A percentile compares a stretch with the other conserved stretches of the same genome.
These are phyloP conservation scores for Crepidodera aurea DNA, from an alignment of 2,888 invertebrate species.

Conservation along the genomic window DNA sequence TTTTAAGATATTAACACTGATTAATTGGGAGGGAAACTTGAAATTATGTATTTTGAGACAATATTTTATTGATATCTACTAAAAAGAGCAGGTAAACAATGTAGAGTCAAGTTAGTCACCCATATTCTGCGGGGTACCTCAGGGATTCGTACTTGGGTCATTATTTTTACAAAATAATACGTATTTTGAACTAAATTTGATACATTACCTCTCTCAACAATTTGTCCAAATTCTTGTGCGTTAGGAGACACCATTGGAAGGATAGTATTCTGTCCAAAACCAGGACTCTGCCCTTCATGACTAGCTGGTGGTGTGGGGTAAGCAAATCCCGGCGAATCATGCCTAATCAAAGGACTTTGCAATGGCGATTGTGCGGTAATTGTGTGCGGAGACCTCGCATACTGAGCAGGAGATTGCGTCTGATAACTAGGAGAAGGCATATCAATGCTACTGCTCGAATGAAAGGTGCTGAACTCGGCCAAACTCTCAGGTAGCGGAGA, in stretches of 20 bases:
- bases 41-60: too few relatives aligned
- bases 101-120: too few relatives aligned
- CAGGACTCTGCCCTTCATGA: constrained; percentile 80
- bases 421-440: constrained; percentile 61
- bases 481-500: constrained; percentile 81
- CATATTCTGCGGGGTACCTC: too few relatives aligned
- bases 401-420: constrained; percentile 61
- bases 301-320: constrained; percentile 91
- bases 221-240: constrained; percentile 58
- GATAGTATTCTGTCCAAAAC: constrained; percentile 58
- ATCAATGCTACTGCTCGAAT: constrained; percentile 62
- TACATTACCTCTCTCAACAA: constrained; percentile 57
- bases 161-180: too few relatives aligned
- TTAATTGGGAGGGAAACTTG: too few relatives aligned
- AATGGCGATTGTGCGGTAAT: constrained; percentile 68
- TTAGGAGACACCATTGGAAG: constrained; percentile 61
- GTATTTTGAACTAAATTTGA: too few relatives aligned
- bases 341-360: constrained; percentile 69
- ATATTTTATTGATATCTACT: too few relatives aligned
- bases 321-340: constrained; percentile 78
- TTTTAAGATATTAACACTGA: too few relatives aligned
- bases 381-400: constrained; percentile 57
- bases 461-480: constrained; percentile 85
- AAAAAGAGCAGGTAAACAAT: too few relatives aligned
- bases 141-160: too few relatives aligned